Base-by-base conservation (phyloP, 2,113 vertebrate genomes). In the Rhinoderma darwinii region DNA sequence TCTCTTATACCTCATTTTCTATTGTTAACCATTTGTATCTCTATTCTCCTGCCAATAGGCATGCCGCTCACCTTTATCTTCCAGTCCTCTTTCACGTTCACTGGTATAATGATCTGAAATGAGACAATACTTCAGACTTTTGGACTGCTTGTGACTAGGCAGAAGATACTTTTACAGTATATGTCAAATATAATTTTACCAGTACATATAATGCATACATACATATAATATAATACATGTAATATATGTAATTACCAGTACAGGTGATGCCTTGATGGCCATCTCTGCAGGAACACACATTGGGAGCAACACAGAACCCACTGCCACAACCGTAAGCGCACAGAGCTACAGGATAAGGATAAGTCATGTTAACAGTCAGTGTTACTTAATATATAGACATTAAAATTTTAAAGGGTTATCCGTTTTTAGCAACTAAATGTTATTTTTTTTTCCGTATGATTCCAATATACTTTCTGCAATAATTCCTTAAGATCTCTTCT, bases 311-410 rank as follows among this genome's bases (percentile, higher is more conserved):
- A 87, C 95, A 96, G 79, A 91, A 88, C 5, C 95, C 95, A 0
- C 84, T 88, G 25, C 95, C 94, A 0, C 95, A 96, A 84, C 95
- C 95, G 0, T 94, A 96, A 89, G 94, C 92, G 86, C 95, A 96
- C 20, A 95, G 91, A 0, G 94, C 94, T 94, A 81, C 4, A 32
- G 80, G 82, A 83, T 83, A 17, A 50, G 51, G 1, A 27, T 61
- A 88, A 87, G 63, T 74, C 17, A 11, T 2, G 0, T 3, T 90
- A 47, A 91, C 86, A 41, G 37, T 5, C 8, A 76, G 41, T 75
- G 47, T 75, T 47, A 44, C 12, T 37, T 15, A 39, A 22, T 20
- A 11, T 12, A 63, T 63, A 12, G 59, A 3, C 59, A 63, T 14
- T 63, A 30, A 30, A 56, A 22, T n/a, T n/a, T n/a, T n/a, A n/a